Evolutionary conservation across 1,140 invertebrate genomes (phyloP).

Genomic region (Anagrus nilaparvatae): DNA sequence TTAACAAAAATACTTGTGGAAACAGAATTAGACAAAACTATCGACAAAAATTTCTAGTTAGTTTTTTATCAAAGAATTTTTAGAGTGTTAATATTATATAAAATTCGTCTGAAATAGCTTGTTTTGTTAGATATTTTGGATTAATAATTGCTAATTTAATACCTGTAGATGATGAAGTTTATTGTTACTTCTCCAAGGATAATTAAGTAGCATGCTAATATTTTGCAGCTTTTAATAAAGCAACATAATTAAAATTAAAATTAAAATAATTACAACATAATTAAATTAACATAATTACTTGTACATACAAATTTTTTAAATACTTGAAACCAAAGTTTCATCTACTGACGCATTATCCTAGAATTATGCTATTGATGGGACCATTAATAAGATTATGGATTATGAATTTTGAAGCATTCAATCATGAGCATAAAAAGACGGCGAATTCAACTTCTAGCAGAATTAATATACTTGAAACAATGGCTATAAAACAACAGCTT

Average conservation of each 20-base stretch:
- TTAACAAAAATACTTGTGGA: too few species aligned
- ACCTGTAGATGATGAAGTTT: background rate
- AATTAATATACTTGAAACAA: too few species aligned
- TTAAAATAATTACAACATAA: too few species aligned
- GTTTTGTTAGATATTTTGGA: background rate
- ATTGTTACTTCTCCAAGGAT: background rate
- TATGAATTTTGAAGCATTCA: constrained; percentile 9
- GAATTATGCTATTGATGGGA: constrained; percentile 5
- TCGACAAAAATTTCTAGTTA: too few species aligned
- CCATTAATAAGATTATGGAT: constrained; percentile 4
- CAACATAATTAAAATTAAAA: too few species aligned
- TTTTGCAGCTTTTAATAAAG: background rate
- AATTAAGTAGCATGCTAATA: constrained; percentile 1
- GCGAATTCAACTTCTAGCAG: too few species aligned
- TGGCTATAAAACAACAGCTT: too few species aligned
- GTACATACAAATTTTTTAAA: constrained; percentile 1
- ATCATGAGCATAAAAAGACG: too few species aligned
- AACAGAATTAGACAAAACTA: too few species aligned
- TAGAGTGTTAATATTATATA: too few species aligned
- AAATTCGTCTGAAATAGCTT: background rate
- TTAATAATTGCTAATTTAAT: background rate
- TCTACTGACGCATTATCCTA: constrained; percentile 7
- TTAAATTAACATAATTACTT: constrained; percentile 3
- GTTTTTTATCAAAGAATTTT: too few species aligned
- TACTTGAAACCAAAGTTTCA: constrained; percentile 10